phyloP scores from a whole-genome alignment of 2,797 vertebrate genomes.

The Psittacula echo region DNA sequence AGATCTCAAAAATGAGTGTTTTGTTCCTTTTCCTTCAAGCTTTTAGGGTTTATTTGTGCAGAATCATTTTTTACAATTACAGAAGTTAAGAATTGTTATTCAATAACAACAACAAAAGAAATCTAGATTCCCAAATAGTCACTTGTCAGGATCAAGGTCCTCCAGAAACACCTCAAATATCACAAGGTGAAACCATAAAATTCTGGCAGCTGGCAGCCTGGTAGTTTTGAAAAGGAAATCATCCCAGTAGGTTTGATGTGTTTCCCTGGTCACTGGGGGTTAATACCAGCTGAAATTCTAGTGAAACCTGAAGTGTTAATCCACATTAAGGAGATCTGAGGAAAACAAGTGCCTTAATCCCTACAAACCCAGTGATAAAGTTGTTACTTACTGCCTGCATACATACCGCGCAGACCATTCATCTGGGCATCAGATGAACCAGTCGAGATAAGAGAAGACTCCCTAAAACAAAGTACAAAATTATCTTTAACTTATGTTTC shows the following conservation, averaged over 20 bases:
- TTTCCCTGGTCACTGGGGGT: neutral
- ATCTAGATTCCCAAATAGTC: neutral
- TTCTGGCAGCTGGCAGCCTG: neutral
- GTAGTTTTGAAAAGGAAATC: neutral
- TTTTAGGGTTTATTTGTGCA: neutral
- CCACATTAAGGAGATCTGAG: conserved; percentile 15
- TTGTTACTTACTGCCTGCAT: neutral
- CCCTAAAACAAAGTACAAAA: neutral
- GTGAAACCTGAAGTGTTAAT: conserved; percentile 44
- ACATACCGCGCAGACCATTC: neutral
- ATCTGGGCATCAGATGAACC: neutral
- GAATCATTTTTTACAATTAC: neutral
- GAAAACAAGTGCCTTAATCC: conserved; percentile 20
- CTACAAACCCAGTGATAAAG: neutral
- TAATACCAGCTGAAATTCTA: conserved; percentile 27
- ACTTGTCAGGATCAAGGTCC: neutral
- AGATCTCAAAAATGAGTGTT: neutral
- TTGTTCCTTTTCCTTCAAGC: neutral
- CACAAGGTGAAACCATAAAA: neutral
- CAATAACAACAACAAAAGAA: neutral
- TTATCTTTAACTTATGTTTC: neutral
- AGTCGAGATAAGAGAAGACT: neutral
- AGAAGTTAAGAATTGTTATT: neutral
- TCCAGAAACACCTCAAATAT: neutral
- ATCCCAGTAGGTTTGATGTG: neutral